Percentiles rank a stretch among this genome's conserved stretches.
Conservation (phyloP, 2,113 vertebrate species). For the Pholis gunnellus region DNA sequence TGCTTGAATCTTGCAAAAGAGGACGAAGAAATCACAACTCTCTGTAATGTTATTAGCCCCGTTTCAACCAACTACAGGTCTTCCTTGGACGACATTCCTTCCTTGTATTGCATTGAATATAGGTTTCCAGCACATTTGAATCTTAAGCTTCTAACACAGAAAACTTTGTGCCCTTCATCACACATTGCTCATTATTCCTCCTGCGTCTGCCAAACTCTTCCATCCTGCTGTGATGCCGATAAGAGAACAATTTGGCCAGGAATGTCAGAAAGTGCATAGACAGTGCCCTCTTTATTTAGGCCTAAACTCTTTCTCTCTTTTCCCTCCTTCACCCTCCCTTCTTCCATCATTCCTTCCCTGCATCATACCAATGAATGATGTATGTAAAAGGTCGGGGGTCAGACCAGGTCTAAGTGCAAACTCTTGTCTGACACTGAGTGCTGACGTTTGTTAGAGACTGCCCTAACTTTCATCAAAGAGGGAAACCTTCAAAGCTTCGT, state of each 20-base stretch:
- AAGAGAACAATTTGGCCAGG: neutral
- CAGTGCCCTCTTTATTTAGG: neutral
- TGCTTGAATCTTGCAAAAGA: neutral
- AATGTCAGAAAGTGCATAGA: neutral
- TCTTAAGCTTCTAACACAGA: neutral
- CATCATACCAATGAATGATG: conserved; percentile 33
- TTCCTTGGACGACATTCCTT: conserved; percentile 1
- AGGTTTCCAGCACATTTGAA: neutral
- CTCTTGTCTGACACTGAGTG: conserved; percentile 24
- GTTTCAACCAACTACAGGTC: neutral
- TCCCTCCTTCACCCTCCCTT: neutral
- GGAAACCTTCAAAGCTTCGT: conserved; percentile 47
- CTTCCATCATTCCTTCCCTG: conserved; percentile 9
- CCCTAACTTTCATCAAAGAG: conserved; percentile 60
- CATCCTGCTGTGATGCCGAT: neutral
- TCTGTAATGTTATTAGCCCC: neutral
- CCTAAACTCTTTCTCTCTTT: neutral
- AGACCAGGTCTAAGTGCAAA: conserved; percentile 26
- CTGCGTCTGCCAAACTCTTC: neutral
- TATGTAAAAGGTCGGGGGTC: conserved; percentile 54
- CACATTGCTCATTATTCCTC: conserved; percentile 6
- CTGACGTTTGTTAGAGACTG: conserved; percentile 38
- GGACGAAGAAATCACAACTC: neutral
- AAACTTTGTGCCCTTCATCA: neutral
- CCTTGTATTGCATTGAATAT: neutral